phyloP scores from a whole-genome alignment of 2,888 invertebrate genomes.

The Eristalis tenax region DNA sequence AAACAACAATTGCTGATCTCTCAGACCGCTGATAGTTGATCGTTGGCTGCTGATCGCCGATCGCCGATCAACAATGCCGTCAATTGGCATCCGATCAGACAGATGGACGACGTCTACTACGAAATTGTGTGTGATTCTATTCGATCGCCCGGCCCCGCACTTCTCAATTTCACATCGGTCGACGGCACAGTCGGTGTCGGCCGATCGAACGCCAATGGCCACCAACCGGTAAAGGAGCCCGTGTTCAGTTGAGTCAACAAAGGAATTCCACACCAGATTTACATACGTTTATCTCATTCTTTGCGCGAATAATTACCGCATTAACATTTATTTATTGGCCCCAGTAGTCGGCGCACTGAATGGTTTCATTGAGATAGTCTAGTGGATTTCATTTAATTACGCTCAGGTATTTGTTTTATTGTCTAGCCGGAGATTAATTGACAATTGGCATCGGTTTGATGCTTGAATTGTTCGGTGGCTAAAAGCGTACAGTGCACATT shows the following conservation, averaged over 20 bases:
- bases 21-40: background rate
- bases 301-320: constrained; percentile 59
- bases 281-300: constrained; percentile 61
- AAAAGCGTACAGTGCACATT: background rate
- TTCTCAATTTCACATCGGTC: constrained; percentile 14
- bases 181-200: background rate
- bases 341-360: constrained; percentile 3
- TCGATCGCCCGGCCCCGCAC: background rate
- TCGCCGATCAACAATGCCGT: background rate
- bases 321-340: constrained; percentile 52
- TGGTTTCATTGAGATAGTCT: constrained; percentile 36
- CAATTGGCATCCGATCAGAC: constrained; percentile 55
- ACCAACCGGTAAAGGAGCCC: constrained; percentile 20
- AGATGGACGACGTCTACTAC: constrained; percentile 52
- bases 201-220: constrained; percentile 7
- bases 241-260: constrained; percentile 61
- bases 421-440: constrained; percentile 46
- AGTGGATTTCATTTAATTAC: constrained; percentile 63
- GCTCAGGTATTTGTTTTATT: constrained; percentile 50
- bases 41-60: background rate
- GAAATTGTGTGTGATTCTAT: constrained; percentile 36
- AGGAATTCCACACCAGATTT: constrained; percentile 65
- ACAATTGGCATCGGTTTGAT: constrained; percentile 39
- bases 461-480: constrained; percentile 8
- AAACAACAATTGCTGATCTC: constrained; percentile 4